Evolutionary conservation across 2,797 vertebrate genomes (phyloP).

Genomic region (Propithecus deckenii): DNA sequence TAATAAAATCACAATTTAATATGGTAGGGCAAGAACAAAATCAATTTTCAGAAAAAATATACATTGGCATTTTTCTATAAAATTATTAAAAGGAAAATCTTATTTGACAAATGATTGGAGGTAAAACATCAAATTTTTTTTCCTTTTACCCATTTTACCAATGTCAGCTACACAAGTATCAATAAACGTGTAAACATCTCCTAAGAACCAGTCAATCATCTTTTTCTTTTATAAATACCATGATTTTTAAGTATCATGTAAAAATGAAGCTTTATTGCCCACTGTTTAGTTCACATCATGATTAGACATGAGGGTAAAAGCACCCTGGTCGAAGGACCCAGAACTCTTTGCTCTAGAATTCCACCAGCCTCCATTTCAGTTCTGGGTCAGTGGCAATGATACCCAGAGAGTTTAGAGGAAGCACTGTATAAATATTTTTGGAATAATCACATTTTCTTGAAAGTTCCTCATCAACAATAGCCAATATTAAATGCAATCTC

Average conservation of each 20-base stretch:
- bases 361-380: not conserved
- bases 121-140: not conserved
- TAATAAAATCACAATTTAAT: slow-evolving; percentile 45
- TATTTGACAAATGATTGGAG: slow-evolving; percentile 9
- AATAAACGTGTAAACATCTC: not conserved
- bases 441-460: not conserved
- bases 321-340: not conserved
- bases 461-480: slow-evolving; percentile 1
- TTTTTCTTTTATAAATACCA: not conserved
- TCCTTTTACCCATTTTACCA: not conserved
- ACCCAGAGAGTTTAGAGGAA: not conserved
- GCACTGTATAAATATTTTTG: not conserved
- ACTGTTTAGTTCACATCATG: not conserved
- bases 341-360: not conserved
- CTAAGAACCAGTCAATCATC: not conserved
- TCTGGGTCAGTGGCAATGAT: not conserved
- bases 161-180: slow-evolving; percentile 4
- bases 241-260: not conserved
- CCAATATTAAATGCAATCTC: not conserved
- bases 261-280: not conserved
- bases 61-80: not conserved
- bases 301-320: not conserved
- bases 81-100: slow-evolving; percentile 32
- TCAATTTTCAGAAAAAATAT: slow-evolving; percentile 25
- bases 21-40: slow-evolving; percentile 3